These are phyloP conservation scores for Pelmatolapia mariae DNA, from an alignment of 2,113 vertebrate genomes.

Conservation along the genomic window DNA sequence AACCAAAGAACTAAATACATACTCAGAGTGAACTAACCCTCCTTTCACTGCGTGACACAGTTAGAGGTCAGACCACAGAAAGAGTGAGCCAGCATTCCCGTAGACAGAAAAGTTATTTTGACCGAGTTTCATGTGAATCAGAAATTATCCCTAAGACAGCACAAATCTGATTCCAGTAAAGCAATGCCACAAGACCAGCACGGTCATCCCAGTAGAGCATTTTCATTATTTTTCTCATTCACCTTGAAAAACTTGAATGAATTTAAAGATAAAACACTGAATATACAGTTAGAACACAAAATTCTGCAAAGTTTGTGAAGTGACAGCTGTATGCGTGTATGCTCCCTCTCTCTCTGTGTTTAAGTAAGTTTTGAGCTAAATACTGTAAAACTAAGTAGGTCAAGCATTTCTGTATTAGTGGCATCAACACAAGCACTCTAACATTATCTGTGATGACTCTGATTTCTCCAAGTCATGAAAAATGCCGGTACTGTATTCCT, in stretches of 20 bases:
- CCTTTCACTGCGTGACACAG: slow-evolving; percentile 19
- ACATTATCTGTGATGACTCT: not conserved
- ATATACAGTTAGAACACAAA: not conserved
- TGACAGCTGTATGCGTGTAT: accelerated
- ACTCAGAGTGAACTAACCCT: slow-evolving; percentile 4
- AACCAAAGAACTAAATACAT: slow-evolving; percentile 13
- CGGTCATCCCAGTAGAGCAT: not conserved
- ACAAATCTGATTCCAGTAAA: slow-evolving; percentile 44
- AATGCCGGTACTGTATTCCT: not conserved
- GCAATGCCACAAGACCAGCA: not conserved
- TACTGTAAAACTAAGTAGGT: not conserved
- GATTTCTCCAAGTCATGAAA: not conserved
- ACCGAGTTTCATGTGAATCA: slow-evolving; percentile 41
- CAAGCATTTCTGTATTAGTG: not conserved
- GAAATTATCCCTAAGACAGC: slow-evolving; percentile 24
- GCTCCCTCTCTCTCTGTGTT: not conserved
- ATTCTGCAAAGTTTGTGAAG: accelerated
- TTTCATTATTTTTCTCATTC: not conserved
- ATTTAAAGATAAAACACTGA: not conserved
- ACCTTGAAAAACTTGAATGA: not conserved
- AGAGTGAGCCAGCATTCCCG: slow-evolving; percentile 9
- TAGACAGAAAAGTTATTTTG: slow-evolving; percentile 24
- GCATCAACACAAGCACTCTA: not conserved
- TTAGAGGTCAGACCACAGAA: slow-evolving; percentile 38
- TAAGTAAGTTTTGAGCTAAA: not conserved